phyloP scores from a whole-genome alignment of 1,140 invertebrate genomes.

The Metaphire vulgaris region DNA sequence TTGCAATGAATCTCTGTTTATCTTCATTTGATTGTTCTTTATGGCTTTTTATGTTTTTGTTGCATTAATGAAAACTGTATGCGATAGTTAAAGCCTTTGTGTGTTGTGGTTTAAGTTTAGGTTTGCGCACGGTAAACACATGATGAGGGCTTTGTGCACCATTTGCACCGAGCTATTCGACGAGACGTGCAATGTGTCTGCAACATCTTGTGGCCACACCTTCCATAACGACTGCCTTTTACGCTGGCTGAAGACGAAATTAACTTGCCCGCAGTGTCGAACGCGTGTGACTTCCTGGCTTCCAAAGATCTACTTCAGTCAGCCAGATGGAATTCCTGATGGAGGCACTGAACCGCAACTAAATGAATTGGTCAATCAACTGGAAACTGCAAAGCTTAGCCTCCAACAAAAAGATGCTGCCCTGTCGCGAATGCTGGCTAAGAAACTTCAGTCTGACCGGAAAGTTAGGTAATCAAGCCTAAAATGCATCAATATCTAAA shows the following conservation, averaged over 20 bases:
- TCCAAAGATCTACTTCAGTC: constrained; percentile 37
- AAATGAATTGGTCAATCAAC: constrained; percentile 33
- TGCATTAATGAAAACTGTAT: too few relatives aligned
- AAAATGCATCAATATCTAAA: too few relatives aligned
- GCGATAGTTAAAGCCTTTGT: too few relatives aligned
- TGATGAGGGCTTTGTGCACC: constrained; percentile 38
- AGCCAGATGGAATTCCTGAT: constrained; percentile 28
- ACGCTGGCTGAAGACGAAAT: constrained; percentile 35
- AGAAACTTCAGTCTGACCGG: too few relatives aligned
- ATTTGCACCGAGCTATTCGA: constrained; percentile 39
- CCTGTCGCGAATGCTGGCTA: neutral
- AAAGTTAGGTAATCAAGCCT: too few relatives aligned
- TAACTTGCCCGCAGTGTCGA: constrained; percentile 37
- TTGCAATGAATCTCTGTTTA: too few relatives aligned
- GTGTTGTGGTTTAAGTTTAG: too few relatives aligned
- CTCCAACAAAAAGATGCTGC: constrained; percentile 32
- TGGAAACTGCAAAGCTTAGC: constrained; percentile 30
- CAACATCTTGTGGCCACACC: constrained; percentile 40
- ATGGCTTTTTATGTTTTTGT: too few relatives aligned
- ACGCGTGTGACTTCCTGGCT: constrained; percentile 32
- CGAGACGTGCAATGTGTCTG: constrained; percentile 33
- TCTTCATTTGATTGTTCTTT: too few relatives aligned
- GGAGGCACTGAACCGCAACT: constrained; percentile 19
- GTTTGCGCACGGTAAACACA: too few relatives aligned
- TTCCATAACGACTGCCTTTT: constrained; percentile 39